Percentiles rank a stretch among this genome's conserved stretches.
Conservation (phyloP, 1,140 invertebrate species). For the Trissolcus basalis region DNA sequence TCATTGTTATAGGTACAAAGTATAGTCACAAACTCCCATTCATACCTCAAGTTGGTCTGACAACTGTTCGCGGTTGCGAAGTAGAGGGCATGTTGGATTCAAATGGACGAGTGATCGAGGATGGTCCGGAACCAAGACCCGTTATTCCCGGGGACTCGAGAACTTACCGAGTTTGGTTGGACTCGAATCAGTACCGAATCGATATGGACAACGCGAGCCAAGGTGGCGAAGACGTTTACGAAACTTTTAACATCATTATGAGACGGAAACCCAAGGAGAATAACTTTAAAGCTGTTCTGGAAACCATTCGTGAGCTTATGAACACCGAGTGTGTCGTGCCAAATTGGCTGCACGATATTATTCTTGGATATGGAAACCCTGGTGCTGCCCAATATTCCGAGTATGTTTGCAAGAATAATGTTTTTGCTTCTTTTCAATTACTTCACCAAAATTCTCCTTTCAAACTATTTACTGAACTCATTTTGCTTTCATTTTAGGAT, state of each 20-base stretch:
- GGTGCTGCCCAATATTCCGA: conserved; percentile 95
- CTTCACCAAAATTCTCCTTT: conserved; percentile 6
- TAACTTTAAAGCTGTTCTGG: conserved; percentile 99
- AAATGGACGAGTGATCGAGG: conserved; percentile 97
- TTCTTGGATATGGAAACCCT: conserved; percentile 98
- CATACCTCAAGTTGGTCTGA: conserved; percentile 92
- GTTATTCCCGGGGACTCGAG: conserved; percentile 90
- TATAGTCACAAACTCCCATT: conserved; percentile 90
- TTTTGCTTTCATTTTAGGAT: conserved; percentile 79
- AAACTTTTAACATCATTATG: conserved; percentile 98
- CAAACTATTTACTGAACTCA: no score
- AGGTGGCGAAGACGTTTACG: conserved; percentile 90
- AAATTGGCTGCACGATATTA: conserved; percentile 98
- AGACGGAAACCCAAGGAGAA: conserved; percentile 99
- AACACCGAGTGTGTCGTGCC: conserved; percentile 99
- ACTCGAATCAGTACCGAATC: conserved; percentile 96
- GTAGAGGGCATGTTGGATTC: conserved; percentile 99
- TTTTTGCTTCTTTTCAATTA: neutral
- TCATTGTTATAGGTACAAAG: conserved; percentile 79
- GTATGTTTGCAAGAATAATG: conserved; percentile 67
- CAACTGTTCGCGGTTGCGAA: conserved; percentile 97
- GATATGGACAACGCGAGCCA: conserved; percentile 91
- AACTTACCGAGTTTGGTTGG: conserved; percentile 95
- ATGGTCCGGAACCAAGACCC: conserved; percentile 93
- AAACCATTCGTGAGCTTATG: conserved; percentile 99